These are phyloP conservation scores for Syrmaticus mikado DNA, from an alignment of 2,113 vertebrate genomes.

Conservation along the genomic window DNA sequence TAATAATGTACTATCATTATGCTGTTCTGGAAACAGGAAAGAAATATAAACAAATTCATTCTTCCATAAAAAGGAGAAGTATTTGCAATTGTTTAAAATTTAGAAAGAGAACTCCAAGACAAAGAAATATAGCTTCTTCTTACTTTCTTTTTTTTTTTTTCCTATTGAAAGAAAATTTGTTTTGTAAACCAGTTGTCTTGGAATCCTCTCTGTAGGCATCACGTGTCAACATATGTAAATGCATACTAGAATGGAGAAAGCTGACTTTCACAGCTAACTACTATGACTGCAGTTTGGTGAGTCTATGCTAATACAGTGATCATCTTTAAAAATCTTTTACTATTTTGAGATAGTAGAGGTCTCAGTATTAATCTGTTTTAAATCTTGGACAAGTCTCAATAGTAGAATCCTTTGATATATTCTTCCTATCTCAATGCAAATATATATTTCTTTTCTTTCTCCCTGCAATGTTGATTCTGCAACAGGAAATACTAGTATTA, in stretches of 20 bases:
- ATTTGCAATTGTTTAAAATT: slow-evolving; percentile 47
- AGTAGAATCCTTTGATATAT: background rate
- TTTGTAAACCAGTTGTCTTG: slow-evolving; percentile 2
- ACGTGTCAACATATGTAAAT: background rate
- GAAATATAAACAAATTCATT: slow-evolving; percentile 44
- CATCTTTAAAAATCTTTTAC: background rate
- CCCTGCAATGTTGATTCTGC: background rate
- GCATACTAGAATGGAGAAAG: background rate
- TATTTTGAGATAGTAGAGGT: background rate
- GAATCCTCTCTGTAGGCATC: background rate
- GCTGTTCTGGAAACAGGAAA: slow-evolving; percentile 5
- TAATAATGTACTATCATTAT: slow-evolving; percentile 17
- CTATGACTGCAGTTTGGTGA: background rate
- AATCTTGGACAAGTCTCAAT: background rate
- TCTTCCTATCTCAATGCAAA: background rate
- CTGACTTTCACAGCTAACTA: background rate
- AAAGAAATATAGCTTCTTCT: background rate
- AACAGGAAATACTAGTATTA: background rate
- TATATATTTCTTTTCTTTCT: background rate
- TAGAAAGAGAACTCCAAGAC: background rate
- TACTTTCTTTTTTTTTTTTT: no score
- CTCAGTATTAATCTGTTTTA: background rate
- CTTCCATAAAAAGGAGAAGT: slow-evolving; percentile 61
- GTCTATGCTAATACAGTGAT: background rate
- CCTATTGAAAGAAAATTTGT: background rate